These are phyloP conservation scores for Origma solitaria DNA, from an alignment of 2,113 vertebrate species.

Conservation along the genomic window DNA sequence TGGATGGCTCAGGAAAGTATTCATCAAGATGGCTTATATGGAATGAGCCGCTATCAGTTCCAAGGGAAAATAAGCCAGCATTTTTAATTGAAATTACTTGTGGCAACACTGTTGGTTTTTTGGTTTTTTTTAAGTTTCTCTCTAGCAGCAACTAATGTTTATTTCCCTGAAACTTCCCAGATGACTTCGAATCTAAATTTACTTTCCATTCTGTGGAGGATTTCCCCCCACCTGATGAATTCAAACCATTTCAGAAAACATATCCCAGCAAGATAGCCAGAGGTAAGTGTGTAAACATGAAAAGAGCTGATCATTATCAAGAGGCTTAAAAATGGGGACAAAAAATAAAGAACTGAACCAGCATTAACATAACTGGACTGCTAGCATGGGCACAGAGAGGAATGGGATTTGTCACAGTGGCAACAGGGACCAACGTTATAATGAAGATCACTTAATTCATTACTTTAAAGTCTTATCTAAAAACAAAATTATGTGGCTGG, in stretches of 20 bases:
- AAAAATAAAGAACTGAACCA: neutral
- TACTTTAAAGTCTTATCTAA: neutral
- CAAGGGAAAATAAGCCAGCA: neutral
- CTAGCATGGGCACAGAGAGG: neutral
- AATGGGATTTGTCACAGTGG: neutral
- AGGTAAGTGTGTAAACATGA: constrained; percentile 72
- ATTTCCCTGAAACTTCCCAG: constrained; percentile 59
- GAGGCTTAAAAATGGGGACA: neutral
- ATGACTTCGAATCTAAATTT: constrained; percentile 98
- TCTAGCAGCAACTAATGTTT: neutral
- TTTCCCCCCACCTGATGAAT: constrained; percentile 92
- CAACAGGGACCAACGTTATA: neutral
- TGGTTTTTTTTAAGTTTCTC: neutral
- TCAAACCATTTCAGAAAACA: constrained; percentile 85
- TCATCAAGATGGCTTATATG: neutral
- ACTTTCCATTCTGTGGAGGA: constrained; percentile 94
- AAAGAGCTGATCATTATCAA: neutral
- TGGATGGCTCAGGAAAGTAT: neutral
- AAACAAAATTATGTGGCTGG: neutral
- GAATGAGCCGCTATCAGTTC: neutral
- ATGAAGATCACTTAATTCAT: neutral
- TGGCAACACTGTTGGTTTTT: neutral
- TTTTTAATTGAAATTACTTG: neutral
- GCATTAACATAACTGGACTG: neutral
- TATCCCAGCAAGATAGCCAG: constrained; percentile 92